phyloP scores from a whole-genome alignment of 2,888 invertebrate genomes.

The Sericinus montela region DNA sequence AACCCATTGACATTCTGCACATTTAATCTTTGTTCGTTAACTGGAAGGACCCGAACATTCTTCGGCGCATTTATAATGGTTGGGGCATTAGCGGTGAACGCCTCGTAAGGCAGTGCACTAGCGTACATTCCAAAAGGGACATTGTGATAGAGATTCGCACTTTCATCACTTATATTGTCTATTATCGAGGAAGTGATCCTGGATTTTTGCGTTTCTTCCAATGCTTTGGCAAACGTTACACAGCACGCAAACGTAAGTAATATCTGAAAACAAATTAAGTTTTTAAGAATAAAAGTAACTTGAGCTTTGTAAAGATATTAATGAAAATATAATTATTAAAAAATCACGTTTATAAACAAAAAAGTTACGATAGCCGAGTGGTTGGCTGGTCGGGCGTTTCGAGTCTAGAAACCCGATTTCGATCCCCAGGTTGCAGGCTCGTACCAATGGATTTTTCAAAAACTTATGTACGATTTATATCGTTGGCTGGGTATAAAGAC shows the following conservation, averaged over 20 bases:
- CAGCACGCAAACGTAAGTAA: constrained; percentile 49
- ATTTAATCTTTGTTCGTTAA: constrained; percentile 42
- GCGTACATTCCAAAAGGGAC: constrained; percentile 57
- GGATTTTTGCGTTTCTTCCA: constrained; percentile 29
- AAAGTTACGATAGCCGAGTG: no score
- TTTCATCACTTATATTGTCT: constrained; percentile 37
- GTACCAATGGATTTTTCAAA: no score
- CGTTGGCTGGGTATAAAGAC: no score
- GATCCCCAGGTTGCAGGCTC: no score
- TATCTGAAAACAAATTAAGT: constrained; percentile 47
- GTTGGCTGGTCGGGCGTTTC: no score
- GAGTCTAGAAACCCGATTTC: no score
- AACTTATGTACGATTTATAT: no score
- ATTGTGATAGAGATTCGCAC: constrained; percentile 56
- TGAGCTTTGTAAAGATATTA: no score
- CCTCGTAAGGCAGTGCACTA: constrained; percentile 55
- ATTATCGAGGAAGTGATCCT: constrained; percentile 35
- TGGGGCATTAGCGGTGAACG: constrained; percentile 57
- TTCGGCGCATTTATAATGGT: constrained; percentile 40
- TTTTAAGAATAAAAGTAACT: background rate
- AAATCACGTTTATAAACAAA: no score
- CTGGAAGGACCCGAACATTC: constrained; percentile 43
- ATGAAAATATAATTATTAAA: no score
- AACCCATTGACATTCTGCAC: constrained; percentile 47
- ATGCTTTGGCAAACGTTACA: constrained; percentile 39